These are phyloP conservation scores for Crematogaster levior DNA, from an alignment of 2,888 invertebrate genomes.

Conservation along the genomic window DNA sequence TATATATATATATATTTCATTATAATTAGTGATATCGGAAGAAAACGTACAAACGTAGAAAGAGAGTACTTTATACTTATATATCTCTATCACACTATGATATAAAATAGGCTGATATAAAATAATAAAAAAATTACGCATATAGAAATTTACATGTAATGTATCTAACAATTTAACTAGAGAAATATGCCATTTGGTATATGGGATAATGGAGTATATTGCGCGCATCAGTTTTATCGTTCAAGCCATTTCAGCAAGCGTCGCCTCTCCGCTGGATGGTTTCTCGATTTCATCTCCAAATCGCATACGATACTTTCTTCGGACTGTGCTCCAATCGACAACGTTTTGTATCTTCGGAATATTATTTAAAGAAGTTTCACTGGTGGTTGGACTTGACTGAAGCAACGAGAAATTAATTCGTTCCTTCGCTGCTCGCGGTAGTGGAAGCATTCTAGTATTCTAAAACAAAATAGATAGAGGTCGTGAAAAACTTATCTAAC, in stretches of 20 bases:
- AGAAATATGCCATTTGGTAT: too few relatives aligned
- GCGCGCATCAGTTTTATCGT: neutral
- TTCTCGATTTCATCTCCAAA: conserved; percentile 83
- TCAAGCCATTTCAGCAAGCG: conserved; percentile 31
- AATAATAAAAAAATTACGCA: conserved; percentile 29
- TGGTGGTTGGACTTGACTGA: conserved; percentile 81
- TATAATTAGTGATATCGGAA: conserved; percentile 14
- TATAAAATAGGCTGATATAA: conserved; percentile 6
- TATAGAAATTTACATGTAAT: neutral
- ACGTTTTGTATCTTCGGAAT: conserved; percentile 84
- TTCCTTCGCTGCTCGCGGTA: conserved; percentile 74
- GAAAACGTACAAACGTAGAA: conserved; percentile 42
- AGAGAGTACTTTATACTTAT: conserved; percentile 34
- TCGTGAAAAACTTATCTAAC: neutral
- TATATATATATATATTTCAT: conserved; percentile 19
- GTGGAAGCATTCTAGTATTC: conserved; percentile 83
- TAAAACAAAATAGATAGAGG: conserved; percentile 52
- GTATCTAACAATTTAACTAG: too few relatives aligned
- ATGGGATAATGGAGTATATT: neutral
- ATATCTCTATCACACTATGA: conserved; percentile 7
- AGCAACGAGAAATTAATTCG: conserved; percentile 77
- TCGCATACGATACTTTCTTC: conserved; percentile 85
- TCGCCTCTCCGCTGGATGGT: conserved; percentile 64
- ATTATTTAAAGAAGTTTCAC: conserved; percentile 81
- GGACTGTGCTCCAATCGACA: conserved; percentile 86